Evolutionary conservation across 2,888 invertebrate species (phyloP).

Genomic region (Zhuqinia jingwanae): DNA sequence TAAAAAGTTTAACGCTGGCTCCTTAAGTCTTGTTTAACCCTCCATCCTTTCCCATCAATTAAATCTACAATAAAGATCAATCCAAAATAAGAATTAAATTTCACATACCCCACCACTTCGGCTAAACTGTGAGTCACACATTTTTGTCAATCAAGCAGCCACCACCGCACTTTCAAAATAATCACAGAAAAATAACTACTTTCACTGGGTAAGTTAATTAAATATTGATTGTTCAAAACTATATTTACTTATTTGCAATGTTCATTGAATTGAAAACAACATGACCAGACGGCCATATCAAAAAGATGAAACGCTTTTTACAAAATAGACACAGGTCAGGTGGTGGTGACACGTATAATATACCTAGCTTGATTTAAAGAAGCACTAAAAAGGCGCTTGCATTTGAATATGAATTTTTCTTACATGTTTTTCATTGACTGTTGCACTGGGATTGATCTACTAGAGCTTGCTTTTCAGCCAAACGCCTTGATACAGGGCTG

Average conservation of each 20-base stretch:
- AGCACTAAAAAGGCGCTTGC: neutral
- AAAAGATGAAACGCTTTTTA: constrained; percentile 6
- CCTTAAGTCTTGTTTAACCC: neutral
- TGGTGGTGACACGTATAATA: neutral
- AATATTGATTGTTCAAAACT: neutral
- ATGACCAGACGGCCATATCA: neutral
- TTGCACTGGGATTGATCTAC: too few species aligned
- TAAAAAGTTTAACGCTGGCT: neutral
- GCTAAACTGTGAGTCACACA: neutral
- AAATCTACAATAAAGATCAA: neutral
- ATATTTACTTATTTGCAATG: neutral
- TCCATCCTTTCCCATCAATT: neutral
- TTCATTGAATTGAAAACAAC: neutral
- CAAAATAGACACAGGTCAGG: neutral
- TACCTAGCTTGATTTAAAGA: neutral
- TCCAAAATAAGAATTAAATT: neutral
- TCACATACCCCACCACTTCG: constrained; percentile 20
- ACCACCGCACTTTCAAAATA: neutral
- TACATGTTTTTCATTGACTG: too few species aligned
- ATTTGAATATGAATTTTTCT: neutral
- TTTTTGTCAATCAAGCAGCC: constrained; percentile 13
- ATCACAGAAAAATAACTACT: neutral
- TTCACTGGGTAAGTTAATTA: neutral
- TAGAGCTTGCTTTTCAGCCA: constrained; percentile 46
- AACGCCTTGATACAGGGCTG: constrained; percentile 49